Conservation (phyloP, 1,140 invertebrate species). For the Hesperophylax magnus region DNA sequence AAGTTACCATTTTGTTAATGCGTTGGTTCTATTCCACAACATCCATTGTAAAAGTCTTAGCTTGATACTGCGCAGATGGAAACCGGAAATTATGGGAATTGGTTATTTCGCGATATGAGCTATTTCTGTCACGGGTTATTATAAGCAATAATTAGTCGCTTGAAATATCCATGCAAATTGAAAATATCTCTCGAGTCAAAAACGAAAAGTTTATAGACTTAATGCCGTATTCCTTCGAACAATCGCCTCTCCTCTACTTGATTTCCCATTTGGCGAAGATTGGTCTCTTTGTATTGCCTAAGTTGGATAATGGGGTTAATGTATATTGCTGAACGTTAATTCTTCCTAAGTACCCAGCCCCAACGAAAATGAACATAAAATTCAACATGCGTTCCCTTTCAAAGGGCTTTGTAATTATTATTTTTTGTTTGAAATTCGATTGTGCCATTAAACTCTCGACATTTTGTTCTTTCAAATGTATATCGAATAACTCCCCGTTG, state of each 20-base stretch:
- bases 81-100: no score
- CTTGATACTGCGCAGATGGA: no score
- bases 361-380: slow-evolving; percentile 19
- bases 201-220: no score
- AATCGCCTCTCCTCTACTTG: slow-evolving; percentile 1
- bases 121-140: no score
- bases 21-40: no score
- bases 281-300: slow-evolving; percentile 35
- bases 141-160: no score
- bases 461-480: slow-evolving; percentile 4
- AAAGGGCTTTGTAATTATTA: slow-evolving; percentile 39
- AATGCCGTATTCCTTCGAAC: no score
- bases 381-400: slow-evolving; percentile 28
- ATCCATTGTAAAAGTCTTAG: no score
- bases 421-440: slow-evolving; percentile 40
- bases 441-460: slow-evolving; percentile 31
- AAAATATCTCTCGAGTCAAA: no score
- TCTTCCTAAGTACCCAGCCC: slow-evolving; percentile 21
- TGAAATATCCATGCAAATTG: no score
- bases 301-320: slow-evolving; percentile 38
- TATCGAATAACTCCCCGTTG: neutral
- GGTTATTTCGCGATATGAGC: no score
- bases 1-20: no score
- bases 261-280: slow-evolving; percentile 24
- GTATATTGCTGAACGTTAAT: slow-evolving; percentile 24